phyloP scores from a whole-genome alignment of 2,113 vertebrate species.

The Aythya baeri region DNA sequence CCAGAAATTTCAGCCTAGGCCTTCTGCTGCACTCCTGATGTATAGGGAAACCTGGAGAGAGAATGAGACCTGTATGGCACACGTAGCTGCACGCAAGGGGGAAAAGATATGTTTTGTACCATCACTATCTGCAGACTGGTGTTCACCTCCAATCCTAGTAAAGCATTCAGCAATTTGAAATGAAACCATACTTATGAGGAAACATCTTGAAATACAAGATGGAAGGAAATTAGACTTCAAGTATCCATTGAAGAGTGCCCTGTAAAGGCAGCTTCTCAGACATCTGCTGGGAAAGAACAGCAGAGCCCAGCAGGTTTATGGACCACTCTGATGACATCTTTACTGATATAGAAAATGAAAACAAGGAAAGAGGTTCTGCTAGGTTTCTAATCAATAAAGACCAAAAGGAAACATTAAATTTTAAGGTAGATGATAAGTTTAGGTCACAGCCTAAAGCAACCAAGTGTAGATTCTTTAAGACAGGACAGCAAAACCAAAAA shows the following conservation, averaged over 20 bases:
- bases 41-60: neutral
- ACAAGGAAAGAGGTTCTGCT: neutral
- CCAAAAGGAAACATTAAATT: neutral
- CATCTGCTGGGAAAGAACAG: neutral
- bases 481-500: neutral
- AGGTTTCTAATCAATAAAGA: neutral
- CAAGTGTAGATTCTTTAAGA: neutral
- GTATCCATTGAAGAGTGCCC: neutral
- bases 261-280: neutral
- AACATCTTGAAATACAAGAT: neutral
- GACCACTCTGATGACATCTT: neutral
- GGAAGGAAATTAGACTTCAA: neutral
- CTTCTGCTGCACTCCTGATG: neutral
- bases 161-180: neutral
- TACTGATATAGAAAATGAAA: neutral
- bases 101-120: neutral
- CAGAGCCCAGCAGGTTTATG: neutral
- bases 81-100: neutral
- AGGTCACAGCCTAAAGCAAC: neutral
- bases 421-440: neutral
- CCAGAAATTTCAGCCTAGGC: neutral
- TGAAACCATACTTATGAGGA: neutral
- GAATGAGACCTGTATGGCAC: neutral
- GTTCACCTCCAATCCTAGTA: neutral
- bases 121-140: neutral